Evolutionary conservation across 2,888 invertebrate genomes (phyloP), one percentile per base, ranked within the genome.

Genomic region (Cremastinae sp.): DNA sequence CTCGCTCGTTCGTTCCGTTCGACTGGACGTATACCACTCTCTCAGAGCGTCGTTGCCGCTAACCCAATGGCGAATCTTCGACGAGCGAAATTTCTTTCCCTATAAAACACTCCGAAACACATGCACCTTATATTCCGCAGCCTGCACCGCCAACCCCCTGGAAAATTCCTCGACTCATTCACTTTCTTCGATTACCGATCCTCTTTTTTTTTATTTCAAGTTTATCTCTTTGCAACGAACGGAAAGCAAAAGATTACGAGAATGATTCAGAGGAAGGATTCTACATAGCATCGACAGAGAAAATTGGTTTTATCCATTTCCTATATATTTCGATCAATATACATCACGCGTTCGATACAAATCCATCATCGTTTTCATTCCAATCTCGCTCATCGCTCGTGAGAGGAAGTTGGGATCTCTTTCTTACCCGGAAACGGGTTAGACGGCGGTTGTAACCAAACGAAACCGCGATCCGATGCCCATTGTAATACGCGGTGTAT

Each of bases 1-100:
- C 70, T 20, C 70, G 77, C 73, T 70, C 56, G 80, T 79, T 74
- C 78, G 78, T 81, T 84, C 81, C 83, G 61, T 70, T 61, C 61
- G 61, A 70, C 54, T 74, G 73, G 65, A 61, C 62, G 49, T 20
- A 16, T 45, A 64, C 70, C 41, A 43, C 68, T 68, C 51, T 69
- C 64, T 58, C 68, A 12, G 62, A 45, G 41, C 58, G 53, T 54
- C 47, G 58, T 38, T 64, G 47, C 58, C 45, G 41, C 34, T 38
- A 59, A 65, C 49, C 68, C 72, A 43, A 72, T 53, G 53, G 10
- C 38, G 41, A 66, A 66, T 61, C 53, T 43, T 51, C n/a, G 22
- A 54, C 49, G 47, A 14, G 49, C 5, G 16, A 53, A 9, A 49
- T 9, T 54, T 65, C 41, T 45, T 58, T 36, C 43, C 14, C 69